Evolutionary conservation across 2,888 invertebrate species (phyloP), one percentile per base, ranked within the genome.

Genomic region (Ochropleura plecta): DNA sequence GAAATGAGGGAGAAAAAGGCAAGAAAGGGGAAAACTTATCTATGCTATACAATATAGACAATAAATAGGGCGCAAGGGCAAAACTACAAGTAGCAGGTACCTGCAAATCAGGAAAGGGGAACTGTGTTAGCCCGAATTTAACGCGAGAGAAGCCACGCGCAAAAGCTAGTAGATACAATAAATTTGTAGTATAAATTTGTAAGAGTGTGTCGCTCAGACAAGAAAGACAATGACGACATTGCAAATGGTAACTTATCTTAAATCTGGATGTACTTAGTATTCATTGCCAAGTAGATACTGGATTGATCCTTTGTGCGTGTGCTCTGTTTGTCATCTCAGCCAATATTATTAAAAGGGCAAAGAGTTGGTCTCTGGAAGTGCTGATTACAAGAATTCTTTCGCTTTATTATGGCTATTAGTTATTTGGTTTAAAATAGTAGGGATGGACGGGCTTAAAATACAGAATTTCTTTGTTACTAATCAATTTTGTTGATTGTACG

Each of bases 401-500:
- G 2, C 12, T 14, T 6, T 20, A 12, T 14, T 12, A 55, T 14
- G 14, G 14, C 20, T 55, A 53, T 20, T n/a, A 53, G 20, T 55
- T 55, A 12, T 55, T 20, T 14, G 9, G 55, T 30, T 7, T 57
- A 3, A 30, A 30, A 2, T 30, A 30, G 30, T 30, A 30, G 3
- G 30, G 30, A 1, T 30, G 30, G 30, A 30, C 30, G 30, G 30
- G 30, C 30, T 1, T 30, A 30, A 30, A 70, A n/a, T 44, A 48
- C 16, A 30, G 2, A 14, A n/a, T 8, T 5, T 30, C n/a, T n/a
- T 60, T 8, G 30, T 40, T 12, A 46, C 16, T 49, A 18, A 49
- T 18, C 9, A 66, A 16, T 62, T 66, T 79, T 40, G 55, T 46
- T 40, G 20, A 55, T 55, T 66, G 44, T 78, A 79, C 73, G 3